Evolutionary conservation across 2,888 invertebrate genomes (phyloP), one percentile per base, ranked within the genome.

Genomic region (Mesoligia furuncula): DNA sequence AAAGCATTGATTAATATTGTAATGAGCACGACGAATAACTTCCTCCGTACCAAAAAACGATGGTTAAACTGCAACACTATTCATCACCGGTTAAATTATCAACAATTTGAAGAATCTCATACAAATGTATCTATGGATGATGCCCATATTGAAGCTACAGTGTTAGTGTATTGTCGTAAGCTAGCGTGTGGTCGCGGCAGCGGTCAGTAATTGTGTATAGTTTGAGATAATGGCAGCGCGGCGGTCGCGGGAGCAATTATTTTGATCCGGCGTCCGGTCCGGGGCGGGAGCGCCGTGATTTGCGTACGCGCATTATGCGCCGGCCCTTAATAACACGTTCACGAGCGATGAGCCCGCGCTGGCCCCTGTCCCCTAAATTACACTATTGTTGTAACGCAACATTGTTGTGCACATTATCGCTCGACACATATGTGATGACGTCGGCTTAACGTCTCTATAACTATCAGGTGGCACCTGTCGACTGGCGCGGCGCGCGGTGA

Each of bases 1-100:
- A 88, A 85, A 93, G 93, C 94, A 94, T 94, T 95, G 93, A 95
- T 95, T 95, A 95, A 95, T 95, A 95, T 95, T 95, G 92, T 95
- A 95, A 96, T 95, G 95, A 95, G 94, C 91, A 90, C 92, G 90
- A 92, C 90, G 92, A 86, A 91, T 91, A 91, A 88, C 89, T 80
- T 86, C 86, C 91, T 80, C 74, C 51, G 79, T 87, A 91, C 91
- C 86, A 85, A 57, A 0, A 64, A 85, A 73, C 85, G 68, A 76
- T n/a, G 11, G 20, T 15, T 39, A 71, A 4, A n/a, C 54, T 17
- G 20, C 6, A 71, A 65, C 20, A n/a, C 20, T 51, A 42, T 77
- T 64, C 83, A 83, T 66, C n/a, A 39, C 64, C 3, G 31, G 24
- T 9, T 62, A 9, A n/a, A 2, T 68, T n/a, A 9, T 0, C 2